These are phyloP conservation scores for Isichthys henryi DNA, from an alignment of 2,113 vertebrate genomes.

Conservation along the genomic window DNA sequence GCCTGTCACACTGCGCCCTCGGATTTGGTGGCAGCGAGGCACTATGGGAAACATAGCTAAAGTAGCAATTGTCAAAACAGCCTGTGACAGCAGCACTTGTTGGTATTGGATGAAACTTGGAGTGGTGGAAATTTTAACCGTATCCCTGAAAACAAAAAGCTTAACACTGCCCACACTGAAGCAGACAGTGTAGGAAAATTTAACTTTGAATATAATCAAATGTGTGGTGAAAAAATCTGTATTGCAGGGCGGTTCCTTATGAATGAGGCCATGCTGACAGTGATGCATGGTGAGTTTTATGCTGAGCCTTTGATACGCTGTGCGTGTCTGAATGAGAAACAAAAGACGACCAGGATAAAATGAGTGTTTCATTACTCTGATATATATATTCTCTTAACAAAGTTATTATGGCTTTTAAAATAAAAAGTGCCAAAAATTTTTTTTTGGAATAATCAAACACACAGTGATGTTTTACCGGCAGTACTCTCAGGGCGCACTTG, in stretches of 20 bases:
- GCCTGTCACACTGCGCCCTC: slow-evolving; percentile 18
- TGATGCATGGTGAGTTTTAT: neutral
- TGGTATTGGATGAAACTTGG: neutral
- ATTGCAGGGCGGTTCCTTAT: neutral
- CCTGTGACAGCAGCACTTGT: slow-evolving; percentile 10
- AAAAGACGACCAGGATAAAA: neutral
- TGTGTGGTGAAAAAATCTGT: neutral
- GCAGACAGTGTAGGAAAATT: neutral
- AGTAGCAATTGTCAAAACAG: neutral
- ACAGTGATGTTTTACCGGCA: slow-evolving; percentile 72
- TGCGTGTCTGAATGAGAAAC: neutral
- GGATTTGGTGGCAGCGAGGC: slow-evolving; percentile 30
- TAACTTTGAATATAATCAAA: neutral
- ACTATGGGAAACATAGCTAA: slow-evolving; percentile 38
- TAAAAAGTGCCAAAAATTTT: slow-evolving; percentile 65
- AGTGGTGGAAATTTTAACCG: slow-evolving; percentile 14
- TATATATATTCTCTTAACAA: slow-evolving; percentile 58
- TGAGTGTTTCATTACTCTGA: neutral
- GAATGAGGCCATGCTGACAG: neutral
- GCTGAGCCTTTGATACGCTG: neutral
- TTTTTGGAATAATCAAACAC: slow-evolving; percentile 69
- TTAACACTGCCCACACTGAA: slow-evolving; percentile 1
- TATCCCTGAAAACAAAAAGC: slow-evolving; percentile 20
- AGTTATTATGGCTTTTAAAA: slow-evolving; percentile 76
- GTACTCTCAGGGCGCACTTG: slow-evolving; percentile 43